phyloP scores from a whole-genome alignment of 2,113 vertebrate species.

The Peromyscus leucopus region DNA sequence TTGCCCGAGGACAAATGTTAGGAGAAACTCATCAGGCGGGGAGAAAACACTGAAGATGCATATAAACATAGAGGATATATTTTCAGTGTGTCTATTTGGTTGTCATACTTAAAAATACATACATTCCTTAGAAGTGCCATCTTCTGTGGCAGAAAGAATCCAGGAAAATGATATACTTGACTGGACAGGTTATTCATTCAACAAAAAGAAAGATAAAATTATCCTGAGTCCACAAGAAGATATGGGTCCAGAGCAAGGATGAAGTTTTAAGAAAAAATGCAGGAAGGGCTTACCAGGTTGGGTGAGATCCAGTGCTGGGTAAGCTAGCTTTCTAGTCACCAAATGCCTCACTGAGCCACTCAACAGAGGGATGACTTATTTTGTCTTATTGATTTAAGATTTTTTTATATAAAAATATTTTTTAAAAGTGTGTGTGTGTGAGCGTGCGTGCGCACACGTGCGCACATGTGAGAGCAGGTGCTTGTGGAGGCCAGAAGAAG shows the following conservation, averaged over 20 bases:
- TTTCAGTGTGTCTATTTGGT: slow-evolving; percentile 23
- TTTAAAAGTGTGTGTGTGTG: neutral
- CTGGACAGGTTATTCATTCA: neutral
- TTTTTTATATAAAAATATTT: neutral
- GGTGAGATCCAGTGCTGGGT: neutral
- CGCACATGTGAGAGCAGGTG: neutral
- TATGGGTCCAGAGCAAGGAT: neutral
- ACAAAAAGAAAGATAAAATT: slow-evolving; percentile 5
- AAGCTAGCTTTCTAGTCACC: neutral
- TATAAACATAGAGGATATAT: neutral
- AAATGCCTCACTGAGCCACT: neutral
- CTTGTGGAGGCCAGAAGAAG: neutral
- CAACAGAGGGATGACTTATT: neutral
- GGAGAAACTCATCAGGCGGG: neutral
- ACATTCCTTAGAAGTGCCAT: neutral
- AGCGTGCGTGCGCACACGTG: neutral
- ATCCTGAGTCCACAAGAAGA: neutral
- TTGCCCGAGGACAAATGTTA: neutral
- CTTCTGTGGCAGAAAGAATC: neutral
- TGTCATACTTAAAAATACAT: neutral
- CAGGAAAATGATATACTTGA: neutral
- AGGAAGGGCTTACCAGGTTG: neutral
- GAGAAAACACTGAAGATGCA: neutral
- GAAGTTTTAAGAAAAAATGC: neutral
- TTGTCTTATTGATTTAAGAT: neutral